phyloP scores from a whole-genome alignment of 2,888 invertebrate species.

The Selenia dentaria region DNA sequence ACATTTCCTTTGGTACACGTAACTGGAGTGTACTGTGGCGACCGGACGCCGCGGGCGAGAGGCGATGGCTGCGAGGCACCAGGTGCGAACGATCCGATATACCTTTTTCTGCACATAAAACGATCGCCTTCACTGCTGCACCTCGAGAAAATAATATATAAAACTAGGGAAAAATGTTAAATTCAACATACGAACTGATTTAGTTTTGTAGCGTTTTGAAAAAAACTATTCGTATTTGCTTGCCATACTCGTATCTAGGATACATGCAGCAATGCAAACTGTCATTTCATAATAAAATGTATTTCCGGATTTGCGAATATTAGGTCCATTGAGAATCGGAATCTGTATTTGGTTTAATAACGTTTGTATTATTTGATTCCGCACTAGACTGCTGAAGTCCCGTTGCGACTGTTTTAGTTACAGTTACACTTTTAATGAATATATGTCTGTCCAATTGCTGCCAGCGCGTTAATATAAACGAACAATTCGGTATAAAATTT shows the following conservation, averaged over 20 bases:
- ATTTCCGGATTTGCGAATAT: no score
- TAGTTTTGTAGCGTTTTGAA: conserved; percentile 3
- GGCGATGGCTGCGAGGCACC: conserved; percentile 29
- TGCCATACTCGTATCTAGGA: no score
- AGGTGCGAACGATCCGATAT: conserved; percentile 54
- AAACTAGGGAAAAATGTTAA: conserved; percentile 22
- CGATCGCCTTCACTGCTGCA: conserved; percentile 29
- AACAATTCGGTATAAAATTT: conserved; percentile 34
- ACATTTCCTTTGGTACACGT: conserved; percentile 37
- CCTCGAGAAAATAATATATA: conserved; percentile 22
- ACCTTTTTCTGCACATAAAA: conserved; percentile 43
- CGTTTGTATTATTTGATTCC: conserved; percentile 3
- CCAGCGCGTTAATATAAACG: conserved; percentile 29
- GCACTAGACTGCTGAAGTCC: not conserved
- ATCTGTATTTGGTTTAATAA: conserved; percentile 9
- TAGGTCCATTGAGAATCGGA: conserved; percentile 1
- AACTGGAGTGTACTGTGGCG: conserved; percentile 18
- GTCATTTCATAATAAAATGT: no score
- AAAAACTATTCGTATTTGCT: no score
- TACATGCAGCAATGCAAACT: no score
- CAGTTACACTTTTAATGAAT: conserved; percentile 26
- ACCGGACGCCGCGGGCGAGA: conserved; percentile 8
- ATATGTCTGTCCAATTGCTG: conserved; percentile 22
- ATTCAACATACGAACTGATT: conserved; percentile 26
- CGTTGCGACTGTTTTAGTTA: conserved; percentile 21